phyloP scores from a whole-genome alignment of 1,140 invertebrate species.

The Listronotus bonariensis region DNA sequence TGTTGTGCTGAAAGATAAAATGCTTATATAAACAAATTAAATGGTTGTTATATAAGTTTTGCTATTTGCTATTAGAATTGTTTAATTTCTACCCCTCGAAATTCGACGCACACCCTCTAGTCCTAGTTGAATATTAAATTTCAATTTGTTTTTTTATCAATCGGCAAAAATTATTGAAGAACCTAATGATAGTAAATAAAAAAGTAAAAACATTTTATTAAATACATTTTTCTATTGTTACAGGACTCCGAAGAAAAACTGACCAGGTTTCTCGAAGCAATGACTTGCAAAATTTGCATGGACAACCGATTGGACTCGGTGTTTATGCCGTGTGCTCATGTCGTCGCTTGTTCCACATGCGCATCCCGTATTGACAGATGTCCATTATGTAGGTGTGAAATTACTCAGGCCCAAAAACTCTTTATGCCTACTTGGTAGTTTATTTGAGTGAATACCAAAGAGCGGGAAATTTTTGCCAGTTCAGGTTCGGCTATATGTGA shows the following conservation, averaged over 20 bases:
- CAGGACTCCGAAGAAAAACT: slow-evolving; percentile 56
- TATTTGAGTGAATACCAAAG: neutral
- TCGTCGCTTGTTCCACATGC: slow-evolving; percentile 76
- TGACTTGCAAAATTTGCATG: slow-evolving; percentile 84
- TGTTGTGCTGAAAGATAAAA: too few relatives aligned
- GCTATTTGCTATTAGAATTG: too few relatives aligned
- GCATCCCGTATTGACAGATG: slow-evolving; percentile 74
- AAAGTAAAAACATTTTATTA: too few relatives aligned
- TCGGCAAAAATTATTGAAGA: too few relatives aligned
- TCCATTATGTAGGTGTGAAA: slow-evolving; percentile 75
- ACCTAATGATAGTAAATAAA: too few relatives aligned
- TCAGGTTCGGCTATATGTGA: neutral
- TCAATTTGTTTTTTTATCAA: too few relatives aligned
- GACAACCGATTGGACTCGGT: slow-evolving; percentile 78
- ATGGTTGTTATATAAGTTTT: too few relatives aligned
- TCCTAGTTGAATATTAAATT: too few relatives aligned
- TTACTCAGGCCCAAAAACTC: slow-evolving; percentile 73
- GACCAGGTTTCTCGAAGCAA: slow-evolving; percentile 67
- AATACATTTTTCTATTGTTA: too few relatives aligned
- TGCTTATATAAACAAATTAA: too few relatives aligned
- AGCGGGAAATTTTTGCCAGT: neutral
- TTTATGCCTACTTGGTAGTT: slow-evolving; percentile 62
- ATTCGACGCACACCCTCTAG: too few relatives aligned
- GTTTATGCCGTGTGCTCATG: slow-evolving; percentile 81
- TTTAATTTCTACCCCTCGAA: too few relatives aligned